Evolutionary conservation across 2,888 invertebrate species (phyloP), one percentile per base, ranked within the genome.

Genomic region (Chymomyza procnemis): DNA sequence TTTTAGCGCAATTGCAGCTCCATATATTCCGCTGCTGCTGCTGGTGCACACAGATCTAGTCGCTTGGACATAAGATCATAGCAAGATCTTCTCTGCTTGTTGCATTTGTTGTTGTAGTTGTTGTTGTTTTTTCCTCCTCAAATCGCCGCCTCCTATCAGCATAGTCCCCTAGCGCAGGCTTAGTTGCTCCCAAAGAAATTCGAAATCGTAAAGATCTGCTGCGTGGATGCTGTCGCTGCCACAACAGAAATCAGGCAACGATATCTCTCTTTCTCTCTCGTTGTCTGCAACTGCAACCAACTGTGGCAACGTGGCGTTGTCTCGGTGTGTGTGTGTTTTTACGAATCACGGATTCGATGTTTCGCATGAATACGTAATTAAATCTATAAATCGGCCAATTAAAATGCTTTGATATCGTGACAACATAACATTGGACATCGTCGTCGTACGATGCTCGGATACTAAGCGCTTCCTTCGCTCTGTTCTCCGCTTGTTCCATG

Each of bases 361-460:
- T 90, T 90, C 90, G 90, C 90, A 89, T 90, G 90, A 90, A 90
- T 90, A 90, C 90, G 90, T 91, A 91, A 91, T 91, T 91, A 91
- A 91, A 91, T 90, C 90, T 91, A 91, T 91, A 91, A 91, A 90
- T 90, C 90, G 90, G 89, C 90, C 90, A 91, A 91, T 91, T 91
- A 91, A 91, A 91, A 90, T 90, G 90, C 90, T 90, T 90, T 89
- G 90, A 90, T 90, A 90, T 90, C 90, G 90, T 90, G 90, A 90
- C 90, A 90, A 90, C 89, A 89, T 88, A 89, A 89, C 90, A 90
- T 90, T 90, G 89, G 88, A 89, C 89, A 89, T 87, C 81, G 88
- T 87, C 81, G 88, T 78, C 85, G 78, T 78, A 26, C 63, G 73
- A 70, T 71, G 70, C 60, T 21, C 19, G 19, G 19, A 16, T 50